Conservation (phyloP, 2,888 invertebrate species). For the Eulithis prunata region DNA sequence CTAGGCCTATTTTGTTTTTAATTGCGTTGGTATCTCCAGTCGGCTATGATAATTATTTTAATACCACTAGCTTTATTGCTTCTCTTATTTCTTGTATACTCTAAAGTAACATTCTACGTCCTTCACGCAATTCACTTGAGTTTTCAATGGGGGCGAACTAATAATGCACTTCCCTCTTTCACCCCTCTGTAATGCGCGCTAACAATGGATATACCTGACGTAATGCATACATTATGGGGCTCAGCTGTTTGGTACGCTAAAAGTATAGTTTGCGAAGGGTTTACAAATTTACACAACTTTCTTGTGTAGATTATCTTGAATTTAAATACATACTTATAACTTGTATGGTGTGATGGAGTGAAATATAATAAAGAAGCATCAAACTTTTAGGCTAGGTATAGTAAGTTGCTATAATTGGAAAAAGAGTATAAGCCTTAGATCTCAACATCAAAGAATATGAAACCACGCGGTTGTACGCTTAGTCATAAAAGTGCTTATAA, state of each 20-base stretch:
- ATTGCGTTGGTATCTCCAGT: slow-evolving; percentile 1
- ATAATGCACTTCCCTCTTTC: slow-evolving; percentile 26
- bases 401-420: background rate
- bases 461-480: slow-evolving; percentile 21
- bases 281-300: too few relatives aligned
- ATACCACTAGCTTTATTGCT: slow-evolving; percentile 1
- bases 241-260: background rate
- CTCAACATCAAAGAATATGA: slow-evolving; percentile 31
- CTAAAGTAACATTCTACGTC: background rate
- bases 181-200: slow-evolving; percentile 21
- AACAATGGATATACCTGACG: slow-evolving; percentile 17
- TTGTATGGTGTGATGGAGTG: background rate
- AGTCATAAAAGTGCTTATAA: slow-evolving; percentile 39
- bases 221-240: slow-evolving; percentile 4
- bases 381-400: background rate
- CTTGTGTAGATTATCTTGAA: too few relatives aligned
- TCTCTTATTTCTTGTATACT: background rate
- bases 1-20: slow-evolving; percentile 3
- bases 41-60: slow-evolving; percentile 1
- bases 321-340: too few relatives aligned
- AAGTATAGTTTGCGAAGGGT: too few relatives aligned
- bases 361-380: slow-evolving; percentile 1
- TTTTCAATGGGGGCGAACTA: slow-evolving; percentile 9
- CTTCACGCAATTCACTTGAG: slow-evolving; percentile 12
- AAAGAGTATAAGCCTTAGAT: slow-evolving; percentile 13